phyloP scores from a whole-genome alignment of 2,888 invertebrate genomes.

The Philonicus albiceps region DNA sequence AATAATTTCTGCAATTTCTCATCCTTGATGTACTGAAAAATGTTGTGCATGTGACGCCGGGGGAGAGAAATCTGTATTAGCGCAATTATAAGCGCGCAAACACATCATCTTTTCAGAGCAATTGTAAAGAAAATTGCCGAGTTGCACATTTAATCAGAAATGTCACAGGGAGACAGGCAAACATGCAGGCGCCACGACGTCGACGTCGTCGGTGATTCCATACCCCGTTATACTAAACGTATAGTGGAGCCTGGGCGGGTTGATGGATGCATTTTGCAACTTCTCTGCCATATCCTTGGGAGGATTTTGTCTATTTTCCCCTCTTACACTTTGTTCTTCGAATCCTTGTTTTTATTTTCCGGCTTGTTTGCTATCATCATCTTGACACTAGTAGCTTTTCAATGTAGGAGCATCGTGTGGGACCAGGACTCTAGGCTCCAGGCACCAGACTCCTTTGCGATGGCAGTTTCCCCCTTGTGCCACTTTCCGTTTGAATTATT shows the following conservation, averaged over 20 bases:
- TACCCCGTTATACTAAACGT: background rate
- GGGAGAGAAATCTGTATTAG: constrained; percentile 36
- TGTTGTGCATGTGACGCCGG: constrained; percentile 24
- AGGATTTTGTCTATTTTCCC: constrained; percentile 35
- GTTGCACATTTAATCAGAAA: constrained; percentile 46
- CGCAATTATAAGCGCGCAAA: constrained; percentile 40
- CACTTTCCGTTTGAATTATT: constrained; percentile 43
- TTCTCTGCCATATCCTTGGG: constrained; percentile 35
- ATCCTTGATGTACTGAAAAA: constrained; percentile 31
- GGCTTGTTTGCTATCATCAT: constrained; percentile 40
- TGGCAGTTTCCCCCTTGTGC: background rate
- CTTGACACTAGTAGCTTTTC: constrained; percentile 42
- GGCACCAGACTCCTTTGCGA: background rate
- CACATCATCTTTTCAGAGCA: constrained; percentile 39
- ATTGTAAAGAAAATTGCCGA: constrained; percentile 45
- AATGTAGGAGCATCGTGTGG: background rate
- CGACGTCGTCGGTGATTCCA: background rate
- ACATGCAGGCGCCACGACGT: constrained; percentile 4
- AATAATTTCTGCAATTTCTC: constrained; percentile 35
- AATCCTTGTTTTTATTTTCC: constrained; percentile 21
- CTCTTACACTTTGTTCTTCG: constrained; percentile 20
- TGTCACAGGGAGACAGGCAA: constrained; percentile 32
- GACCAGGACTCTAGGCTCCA: background rate
- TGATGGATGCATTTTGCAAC: constrained; percentile 33
- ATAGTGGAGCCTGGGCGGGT: background rate